Evolutionary conservation across 2,888 invertebrate genomes (phyloP).

Genomic region (Caenorhabditis sp.): DNA sequence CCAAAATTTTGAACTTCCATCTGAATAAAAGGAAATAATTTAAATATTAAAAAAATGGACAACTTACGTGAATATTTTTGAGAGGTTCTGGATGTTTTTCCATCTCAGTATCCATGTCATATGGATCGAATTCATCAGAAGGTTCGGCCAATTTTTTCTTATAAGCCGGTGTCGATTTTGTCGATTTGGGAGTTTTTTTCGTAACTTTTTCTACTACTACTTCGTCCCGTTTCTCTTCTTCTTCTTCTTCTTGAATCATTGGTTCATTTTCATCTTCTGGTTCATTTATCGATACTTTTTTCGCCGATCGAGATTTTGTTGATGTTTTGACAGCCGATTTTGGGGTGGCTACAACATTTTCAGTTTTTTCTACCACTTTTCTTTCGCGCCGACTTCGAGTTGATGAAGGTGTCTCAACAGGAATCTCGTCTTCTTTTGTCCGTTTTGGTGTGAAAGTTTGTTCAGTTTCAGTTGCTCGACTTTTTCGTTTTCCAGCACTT

Average conservation of each 20-base stretch:
- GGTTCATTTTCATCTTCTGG: slow-evolving; percentile 14
- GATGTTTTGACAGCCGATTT: slow-evolving; percentile 1
- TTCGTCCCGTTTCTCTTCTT: too few species aligned
- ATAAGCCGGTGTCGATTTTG: slow-evolving; percentile 15
- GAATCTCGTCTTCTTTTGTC: background rate
- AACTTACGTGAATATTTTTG: slow-evolving; percentile 56
- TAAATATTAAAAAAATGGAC: background rate
- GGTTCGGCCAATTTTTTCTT: slow-evolving; percentile 15
- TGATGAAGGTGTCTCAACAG: background rate
- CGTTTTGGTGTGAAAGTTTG: background rate
- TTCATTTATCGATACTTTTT: background rate
- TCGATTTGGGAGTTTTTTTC: slow-evolving; percentile 5
- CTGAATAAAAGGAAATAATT: slow-evolving; percentile 31
- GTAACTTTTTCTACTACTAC: slow-evolving; percentile 5
- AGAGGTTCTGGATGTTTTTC: slow-evolving; percentile 65
- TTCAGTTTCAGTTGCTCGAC: background rate
- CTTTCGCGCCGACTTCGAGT: background rate
- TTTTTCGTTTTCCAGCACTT: background rate
- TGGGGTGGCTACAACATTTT: background rate
- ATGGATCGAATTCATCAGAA: slow-evolving; percentile 56
- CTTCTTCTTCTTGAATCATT: slow-evolving; percentile 21
- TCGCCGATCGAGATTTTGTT: background rate
- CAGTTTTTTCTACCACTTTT: background rate
- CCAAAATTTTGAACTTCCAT: slow-evolving; percentile 59
- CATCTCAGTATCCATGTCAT: slow-evolving; percentile 54